Evolutionary conservation across 2,113 vertebrate species (phyloP).

Genomic region (Tenebrosternarchus preto): DNA sequence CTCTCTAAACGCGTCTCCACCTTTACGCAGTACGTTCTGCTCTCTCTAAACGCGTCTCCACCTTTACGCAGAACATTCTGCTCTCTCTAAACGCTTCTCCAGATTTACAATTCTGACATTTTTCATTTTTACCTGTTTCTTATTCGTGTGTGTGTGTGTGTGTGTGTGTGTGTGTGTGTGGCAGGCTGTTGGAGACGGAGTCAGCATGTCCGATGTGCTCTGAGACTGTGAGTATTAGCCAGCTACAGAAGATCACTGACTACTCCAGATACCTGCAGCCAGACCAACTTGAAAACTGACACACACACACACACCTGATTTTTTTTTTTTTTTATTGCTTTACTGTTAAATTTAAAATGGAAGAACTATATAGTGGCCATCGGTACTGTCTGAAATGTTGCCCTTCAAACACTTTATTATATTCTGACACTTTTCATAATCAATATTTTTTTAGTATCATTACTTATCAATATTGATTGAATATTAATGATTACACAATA

Average conservation of each 20-base stretch:
- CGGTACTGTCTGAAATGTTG: too few species aligned
- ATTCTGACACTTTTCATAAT: too few species aligned
- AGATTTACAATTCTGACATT: background rate
- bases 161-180: slow-evolving; percentile 12
- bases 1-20: background rate
- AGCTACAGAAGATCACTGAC: slow-evolving; percentile 80
- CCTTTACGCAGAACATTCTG: slow-evolving; percentile 71
- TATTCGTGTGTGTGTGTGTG: background rate
- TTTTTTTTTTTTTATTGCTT: too few species aligned
- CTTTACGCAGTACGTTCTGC: slow-evolving; percentile 71
- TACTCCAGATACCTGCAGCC: slow-evolving; percentile 78
- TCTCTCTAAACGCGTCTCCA: background rate
- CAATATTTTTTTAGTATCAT: too few species aligned
- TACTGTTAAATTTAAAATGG: too few species aligned
- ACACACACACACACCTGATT: background rate
- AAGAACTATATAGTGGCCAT: too few species aligned
- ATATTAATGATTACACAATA: too few species aligned
- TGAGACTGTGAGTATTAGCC: slow-evolving; percentile 72
- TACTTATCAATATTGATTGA: too few species aligned
- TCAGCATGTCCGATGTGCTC: slow-evolving; percentile 92
- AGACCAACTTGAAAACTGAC: slow-evolving; percentile 72
- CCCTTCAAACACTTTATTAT: too few species aligned
- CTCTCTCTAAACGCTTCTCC: background rate
- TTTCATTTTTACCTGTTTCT: background rate
- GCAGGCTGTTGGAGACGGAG: slow-evolving; percentile 85